Conservation (phyloP, 2,113 vertebrate species). For the Spea multiplicata region DNA sequence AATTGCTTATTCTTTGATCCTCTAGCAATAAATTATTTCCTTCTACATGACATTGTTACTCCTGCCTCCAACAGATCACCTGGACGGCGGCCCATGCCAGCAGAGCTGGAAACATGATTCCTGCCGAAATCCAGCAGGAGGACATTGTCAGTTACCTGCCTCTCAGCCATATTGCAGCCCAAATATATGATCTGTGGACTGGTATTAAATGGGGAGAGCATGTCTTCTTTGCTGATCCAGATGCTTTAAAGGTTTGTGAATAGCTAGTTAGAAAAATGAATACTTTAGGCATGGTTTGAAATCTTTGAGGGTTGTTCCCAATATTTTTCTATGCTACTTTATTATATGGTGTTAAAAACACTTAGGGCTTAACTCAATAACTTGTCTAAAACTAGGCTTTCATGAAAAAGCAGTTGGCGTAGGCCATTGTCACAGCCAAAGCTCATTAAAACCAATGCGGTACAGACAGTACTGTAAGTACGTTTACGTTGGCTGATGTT, state of each 20-base stretch:
- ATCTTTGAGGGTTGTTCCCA: background rate
- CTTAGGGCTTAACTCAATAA: no score
- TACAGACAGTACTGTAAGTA: no score
- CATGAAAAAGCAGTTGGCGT: no score
- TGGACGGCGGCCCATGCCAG: constrained; percentile 79
- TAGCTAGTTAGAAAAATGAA: background rate
- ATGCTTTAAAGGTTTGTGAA: constrained; percentile 82
- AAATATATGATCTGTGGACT: constrained; percentile 86
- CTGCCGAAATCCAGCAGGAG: constrained; percentile 79
- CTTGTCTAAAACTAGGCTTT: no score
- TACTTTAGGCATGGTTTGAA: background rate
- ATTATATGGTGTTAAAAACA: no score
- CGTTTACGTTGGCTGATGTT: no score
- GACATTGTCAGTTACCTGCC: constrained; percentile 83
- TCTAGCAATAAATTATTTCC: no score
- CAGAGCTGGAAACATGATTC: constrained; percentile 71
- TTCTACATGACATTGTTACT: background rate
- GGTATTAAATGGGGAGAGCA: constrained; percentile 83
- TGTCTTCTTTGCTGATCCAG: constrained; percentile 82
- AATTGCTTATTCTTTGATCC: no score
- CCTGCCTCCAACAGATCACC: constrained; percentile 68
- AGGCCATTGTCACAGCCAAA: no score
- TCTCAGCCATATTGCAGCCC: constrained; percentile 84
- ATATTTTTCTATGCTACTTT: no score
- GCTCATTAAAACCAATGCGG: no score